Evolutionary conservation across 2,113 vertebrate genomes (phyloP).

Genomic region (Danio rerio): DNA sequence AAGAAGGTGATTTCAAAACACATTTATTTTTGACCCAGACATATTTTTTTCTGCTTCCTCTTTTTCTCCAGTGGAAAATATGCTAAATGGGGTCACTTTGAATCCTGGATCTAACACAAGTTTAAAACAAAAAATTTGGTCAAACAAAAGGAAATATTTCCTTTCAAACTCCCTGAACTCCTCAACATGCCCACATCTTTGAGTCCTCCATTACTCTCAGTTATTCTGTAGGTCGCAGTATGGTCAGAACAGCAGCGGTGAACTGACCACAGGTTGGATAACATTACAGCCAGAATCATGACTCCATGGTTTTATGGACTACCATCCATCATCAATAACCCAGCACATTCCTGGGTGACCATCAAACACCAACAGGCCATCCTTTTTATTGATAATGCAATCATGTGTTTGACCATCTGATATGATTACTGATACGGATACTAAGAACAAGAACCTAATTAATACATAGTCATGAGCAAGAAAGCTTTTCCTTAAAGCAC

Average conservation of each 20-base stretch:
- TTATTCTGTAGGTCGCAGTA: not conserved
- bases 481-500: not conserved
- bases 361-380: not conserved
- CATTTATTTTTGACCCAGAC: not conserved
- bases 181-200: not conserved
- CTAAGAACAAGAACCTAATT: not conserved
- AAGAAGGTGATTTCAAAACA: not conserved
- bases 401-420: not conserved
- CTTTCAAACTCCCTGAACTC: not conserved
- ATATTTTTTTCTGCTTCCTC: too few species aligned
- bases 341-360: conserved; percentile 9
- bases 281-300: conserved; percentile 12
- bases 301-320: not conserved
- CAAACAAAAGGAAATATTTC: too few species aligned
- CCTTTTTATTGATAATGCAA: not conserved
- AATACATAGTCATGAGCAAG: not conserved
- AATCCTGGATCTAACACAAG: not conserved
- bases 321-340: conserved; percentile 39
- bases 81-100: not conserved
- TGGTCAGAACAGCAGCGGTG: not conserved
- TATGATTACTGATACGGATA: not conserved
- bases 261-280: conserved; percentile 32
- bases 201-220: not conserved
- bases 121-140: too few species aligned
- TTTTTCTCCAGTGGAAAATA: not conserved